Conservation (phyloP, 2,797 vertebrate species). For the Hoplostethus atlanticus region DNA sequence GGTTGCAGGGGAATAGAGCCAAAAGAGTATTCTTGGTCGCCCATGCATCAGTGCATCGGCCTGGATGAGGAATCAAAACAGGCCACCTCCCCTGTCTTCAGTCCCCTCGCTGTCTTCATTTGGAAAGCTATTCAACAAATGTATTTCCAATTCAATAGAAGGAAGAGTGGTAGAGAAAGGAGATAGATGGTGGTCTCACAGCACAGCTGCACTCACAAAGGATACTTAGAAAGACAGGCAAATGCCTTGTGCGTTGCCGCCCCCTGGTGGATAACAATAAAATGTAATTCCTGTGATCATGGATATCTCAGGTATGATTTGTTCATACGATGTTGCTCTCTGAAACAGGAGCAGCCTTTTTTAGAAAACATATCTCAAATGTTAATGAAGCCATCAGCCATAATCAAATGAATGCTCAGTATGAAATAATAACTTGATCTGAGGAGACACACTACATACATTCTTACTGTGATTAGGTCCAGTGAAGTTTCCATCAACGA, state of each 20-base stretch:
- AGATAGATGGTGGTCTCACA: slow-evolving; percentile 11
- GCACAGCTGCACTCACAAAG: slow-evolving; percentile 45
- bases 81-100: slow-evolving; percentile 6
- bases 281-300: neutral
- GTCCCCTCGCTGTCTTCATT: slow-evolving; percentile 6
- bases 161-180: slow-evolving; percentile 3
- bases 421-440: no score
- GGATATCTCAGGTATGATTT: no score
- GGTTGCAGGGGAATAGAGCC: slow-evolving; percentile 28
- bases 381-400: no score
- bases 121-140: slow-evolving; percentile 29
- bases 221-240: slow-evolving; percentile 7
- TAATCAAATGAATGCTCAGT: no score
- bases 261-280: slow-evolving; percentile 40
- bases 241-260: slow-evolving; percentile 32
- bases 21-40: neutral
- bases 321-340: no score
- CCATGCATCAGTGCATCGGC: slow-evolving; percentile 5
- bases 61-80: neutral
- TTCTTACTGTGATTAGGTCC: no score
- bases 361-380: no score
- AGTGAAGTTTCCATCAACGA: no score
- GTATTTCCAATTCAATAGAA: slow-evolving; percentile 22
- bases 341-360: no score
- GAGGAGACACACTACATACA: no score